Conservation (phyloP, 2,888 invertebrate genomes). For the Parnassius mnemosyne region DNA sequence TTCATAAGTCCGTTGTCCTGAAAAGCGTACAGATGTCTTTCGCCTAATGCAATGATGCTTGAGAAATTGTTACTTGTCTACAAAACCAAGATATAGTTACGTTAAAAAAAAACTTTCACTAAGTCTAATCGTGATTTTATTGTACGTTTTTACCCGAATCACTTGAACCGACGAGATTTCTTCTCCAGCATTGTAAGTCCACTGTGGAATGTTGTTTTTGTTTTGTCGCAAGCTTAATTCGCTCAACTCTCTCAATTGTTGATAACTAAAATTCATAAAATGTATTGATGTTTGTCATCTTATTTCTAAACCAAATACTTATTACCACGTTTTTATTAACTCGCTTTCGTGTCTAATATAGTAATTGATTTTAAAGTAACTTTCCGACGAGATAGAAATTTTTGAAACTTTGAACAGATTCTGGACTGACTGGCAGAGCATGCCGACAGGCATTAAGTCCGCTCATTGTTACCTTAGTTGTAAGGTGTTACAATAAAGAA, state of each 20-base stretch:
- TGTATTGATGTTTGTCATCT: neutral
- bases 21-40: constrained; percentile 90
- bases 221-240: constrained; percentile 80
- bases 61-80: constrained; percentile 82
- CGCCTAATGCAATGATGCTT: constrained; percentile 89
- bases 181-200: constrained; percentile 92
- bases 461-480: too few species aligned
- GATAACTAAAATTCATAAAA: constrained; percentile 81
- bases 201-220: constrained; percentile 86
- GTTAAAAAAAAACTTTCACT: too few species aligned
- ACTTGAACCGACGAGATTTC: constrained; percentile 83
- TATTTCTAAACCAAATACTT: too few species aligned
- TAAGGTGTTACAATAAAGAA: too few species aligned
- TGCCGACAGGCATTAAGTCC: too few species aligned
- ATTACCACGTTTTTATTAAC: too few species aligned
- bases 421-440: too few species aligned
- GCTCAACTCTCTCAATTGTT: constrained; percentile 86
- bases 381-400: too few species aligned
- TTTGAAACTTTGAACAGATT: too few species aligned
- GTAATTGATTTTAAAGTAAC: too few species aligned
- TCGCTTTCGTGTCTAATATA: too few species aligned
- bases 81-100: constrained; percentile 30
- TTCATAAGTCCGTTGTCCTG: constrained; percentile 89
- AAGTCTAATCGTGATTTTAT: neutral
- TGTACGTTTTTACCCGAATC: constrained; percentile 63